phyloP scores from a whole-genome alignment of 2,113 vertebrate genomes.

The Tichodroma muraria region DNA sequence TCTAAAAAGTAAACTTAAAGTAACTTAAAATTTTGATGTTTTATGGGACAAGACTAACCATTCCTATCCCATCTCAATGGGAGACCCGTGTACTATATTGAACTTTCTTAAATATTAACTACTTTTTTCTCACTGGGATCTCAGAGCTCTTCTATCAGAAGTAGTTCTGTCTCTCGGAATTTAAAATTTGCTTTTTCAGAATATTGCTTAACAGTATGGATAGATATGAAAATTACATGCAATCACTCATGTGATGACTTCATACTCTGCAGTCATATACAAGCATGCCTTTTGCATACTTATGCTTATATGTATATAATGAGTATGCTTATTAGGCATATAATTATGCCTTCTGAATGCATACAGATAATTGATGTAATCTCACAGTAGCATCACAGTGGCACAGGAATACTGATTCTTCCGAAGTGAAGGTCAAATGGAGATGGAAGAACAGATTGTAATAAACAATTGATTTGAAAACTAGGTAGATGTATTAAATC shows the following conservation, averaged over 20 bases:
- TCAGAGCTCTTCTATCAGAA: background rate
- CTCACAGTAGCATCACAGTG: background rate
- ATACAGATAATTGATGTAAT: background rate
- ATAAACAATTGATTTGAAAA: background rate
- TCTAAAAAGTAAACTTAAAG: background rate
- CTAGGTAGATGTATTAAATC: background rate
- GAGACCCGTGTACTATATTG: rapidly evolving
- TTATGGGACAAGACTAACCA: background rate
- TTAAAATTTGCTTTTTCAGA: background rate
- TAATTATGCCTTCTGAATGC: background rate
- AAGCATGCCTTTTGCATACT: background rate
- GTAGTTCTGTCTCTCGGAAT: background rate
- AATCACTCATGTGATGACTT: background rate
- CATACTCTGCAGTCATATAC: background rate
- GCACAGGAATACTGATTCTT: background rate
- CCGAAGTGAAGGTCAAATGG: background rate
- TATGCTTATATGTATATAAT: background rate
- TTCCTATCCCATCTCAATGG: background rate
- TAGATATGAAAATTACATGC: background rate
- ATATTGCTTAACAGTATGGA: background rate
- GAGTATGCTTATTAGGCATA: background rate
- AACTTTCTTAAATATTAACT: background rate
- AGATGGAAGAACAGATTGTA: background rate
- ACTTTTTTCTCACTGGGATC: background rate
- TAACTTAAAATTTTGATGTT: background rate